phyloP scores from a whole-genome alignment of 2,888 invertebrate species.

The Cataglyphis rosenhaueri region DNA sequence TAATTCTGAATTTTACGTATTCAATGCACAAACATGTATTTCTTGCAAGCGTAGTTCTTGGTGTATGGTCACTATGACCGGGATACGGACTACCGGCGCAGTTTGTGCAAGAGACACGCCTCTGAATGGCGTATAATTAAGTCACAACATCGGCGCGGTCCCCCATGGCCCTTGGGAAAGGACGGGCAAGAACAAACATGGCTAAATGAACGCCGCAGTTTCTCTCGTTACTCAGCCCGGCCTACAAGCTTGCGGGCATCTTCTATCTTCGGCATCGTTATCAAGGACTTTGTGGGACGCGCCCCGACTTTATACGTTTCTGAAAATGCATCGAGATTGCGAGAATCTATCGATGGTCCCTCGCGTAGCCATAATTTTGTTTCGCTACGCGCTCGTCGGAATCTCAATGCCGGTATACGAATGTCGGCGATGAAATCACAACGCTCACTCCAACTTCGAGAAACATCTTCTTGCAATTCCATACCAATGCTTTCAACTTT shows the following conservation, averaged over 20 bases:
- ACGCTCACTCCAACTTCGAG: background rate
- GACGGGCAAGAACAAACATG: slow-evolving; percentile 83
- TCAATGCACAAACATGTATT: background rate
- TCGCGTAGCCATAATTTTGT: slow-evolving; percentile 25
- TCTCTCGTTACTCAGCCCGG: slow-evolving; percentile 74
- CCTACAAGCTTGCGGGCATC: slow-evolving; percentile 69
- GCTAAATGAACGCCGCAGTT: slow-evolving; percentile 83
- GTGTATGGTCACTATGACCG: slow-evolving; percentile 76
- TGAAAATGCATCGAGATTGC: slow-evolving; percentile 41
- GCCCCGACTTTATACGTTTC: slow-evolving; percentile 13
- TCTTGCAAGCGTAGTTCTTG: slow-evolving; percentile 60
- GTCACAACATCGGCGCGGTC: slow-evolving; percentile 83
- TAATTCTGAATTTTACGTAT: background rate
- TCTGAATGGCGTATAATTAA: slow-evolving; percentile 85
- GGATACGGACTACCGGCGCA: slow-evolving; percentile 71
- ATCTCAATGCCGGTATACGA: slow-evolving; percentile 37
- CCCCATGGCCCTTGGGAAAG: slow-evolving; percentile 76
- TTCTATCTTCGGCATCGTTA: slow-evolving; percentile 57
- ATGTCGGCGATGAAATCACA: slow-evolving; percentile 39
- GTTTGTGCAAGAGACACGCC: slow-evolving; percentile 82
- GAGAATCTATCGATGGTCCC: slow-evolving; percentile 22
- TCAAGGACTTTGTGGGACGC: slow-evolving; percentile 36
- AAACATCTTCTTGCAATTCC: slow-evolving; percentile 13
- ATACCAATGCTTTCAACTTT: background rate
- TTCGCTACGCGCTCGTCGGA: slow-evolving; percentile 18